Base-by-base conservation (phyloP, 2,888 invertebrate genomes). In the Agonopterix subpropinquella region DNA sequence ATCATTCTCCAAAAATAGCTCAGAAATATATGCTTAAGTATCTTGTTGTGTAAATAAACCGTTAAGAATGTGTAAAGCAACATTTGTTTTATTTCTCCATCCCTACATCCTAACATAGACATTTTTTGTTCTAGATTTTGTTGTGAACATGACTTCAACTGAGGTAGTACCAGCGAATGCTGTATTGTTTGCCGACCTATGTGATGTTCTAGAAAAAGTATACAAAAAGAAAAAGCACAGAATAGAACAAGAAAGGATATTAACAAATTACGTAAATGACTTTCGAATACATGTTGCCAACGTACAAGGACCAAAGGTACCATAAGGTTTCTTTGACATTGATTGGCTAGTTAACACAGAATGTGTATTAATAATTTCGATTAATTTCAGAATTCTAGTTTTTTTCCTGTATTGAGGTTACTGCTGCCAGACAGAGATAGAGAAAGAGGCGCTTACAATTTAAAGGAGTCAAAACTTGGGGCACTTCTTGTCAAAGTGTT, bases 351-450 rank as follows among this genome's bases (percentile, higher is more conserved):
- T 35, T 44, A 42, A 44, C 44, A 44, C n/a, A 44, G 36, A 18
- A 11, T 11, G 45, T 47, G 47, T n/a, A 39, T 28, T 28, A 28
- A 28, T 28, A 28, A 28, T 10, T 10, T 39, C 9, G 4, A n/a
- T 39, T 39, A n/a, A n/a, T 80, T 89, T 59, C 74, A 92, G 89
- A 84, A 89, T 54, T 79, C 80, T 41, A 91, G 89, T 52, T 89
- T 94, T 52, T 96, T 92, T 75, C 92, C 95, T 7, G 89, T 96
- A 42, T 70, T 98, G 59, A 90, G 98, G 55, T 86, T 98, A 36
- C 76, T 98, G 8, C 66, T 98, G 35, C 97, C 98, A 0, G 89
- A 91, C 52, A 80, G 92, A 36, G 98, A 98, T 66, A 91, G 93
- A 56, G 93, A 94, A 57, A 90, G 98, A 57, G 91, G 91, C 41